These are phyloP conservation scores for Saguinus imperator DNA, from an alignment of 2,113 vertebrate species.

Conservation along the genomic window DNA sequence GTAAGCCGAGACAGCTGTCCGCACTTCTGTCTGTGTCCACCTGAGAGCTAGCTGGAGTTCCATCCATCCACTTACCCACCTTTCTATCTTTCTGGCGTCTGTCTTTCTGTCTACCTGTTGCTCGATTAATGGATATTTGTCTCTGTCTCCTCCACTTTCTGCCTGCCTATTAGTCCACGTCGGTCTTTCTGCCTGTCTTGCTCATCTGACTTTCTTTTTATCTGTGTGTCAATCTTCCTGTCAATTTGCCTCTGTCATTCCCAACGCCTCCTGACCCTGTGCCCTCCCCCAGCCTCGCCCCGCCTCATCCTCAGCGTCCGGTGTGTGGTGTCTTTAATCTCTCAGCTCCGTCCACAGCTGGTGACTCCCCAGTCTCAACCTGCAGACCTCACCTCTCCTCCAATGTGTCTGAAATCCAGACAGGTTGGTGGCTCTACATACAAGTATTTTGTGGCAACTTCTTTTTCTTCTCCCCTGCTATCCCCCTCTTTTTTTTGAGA, in stretches of 20 bases:
- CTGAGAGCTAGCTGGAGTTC: neutral
- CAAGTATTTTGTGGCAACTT: neutral
- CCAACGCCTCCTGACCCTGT: neutral
- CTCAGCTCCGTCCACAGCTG: neutral
- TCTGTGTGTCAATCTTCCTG: neutral
- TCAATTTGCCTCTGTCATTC: neutral
- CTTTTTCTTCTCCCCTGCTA: neutral
- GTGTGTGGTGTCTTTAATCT: no score
- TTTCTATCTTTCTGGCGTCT: neutral
- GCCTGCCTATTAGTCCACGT: neutral
- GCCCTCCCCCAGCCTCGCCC: neutral
- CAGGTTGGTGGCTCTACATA: neutral
- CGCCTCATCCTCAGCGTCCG: rapidly evolving
- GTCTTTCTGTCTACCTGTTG: neutral
- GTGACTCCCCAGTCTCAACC: neutral
- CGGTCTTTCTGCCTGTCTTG: neutral
- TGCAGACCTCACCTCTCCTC: neutral
- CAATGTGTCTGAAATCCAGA: neutral
- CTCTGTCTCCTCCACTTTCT: neutral
- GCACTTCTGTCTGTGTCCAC: neutral
- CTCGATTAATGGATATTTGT: neutral
- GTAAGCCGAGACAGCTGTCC: neutral
- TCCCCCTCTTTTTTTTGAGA: neutral
- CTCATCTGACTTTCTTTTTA: neutral
- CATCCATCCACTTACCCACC: no score